phyloP scores from a whole-genome alignment of 53 echinoderm and acorn worm genomes.

The Luidia sarsii region DNA sequence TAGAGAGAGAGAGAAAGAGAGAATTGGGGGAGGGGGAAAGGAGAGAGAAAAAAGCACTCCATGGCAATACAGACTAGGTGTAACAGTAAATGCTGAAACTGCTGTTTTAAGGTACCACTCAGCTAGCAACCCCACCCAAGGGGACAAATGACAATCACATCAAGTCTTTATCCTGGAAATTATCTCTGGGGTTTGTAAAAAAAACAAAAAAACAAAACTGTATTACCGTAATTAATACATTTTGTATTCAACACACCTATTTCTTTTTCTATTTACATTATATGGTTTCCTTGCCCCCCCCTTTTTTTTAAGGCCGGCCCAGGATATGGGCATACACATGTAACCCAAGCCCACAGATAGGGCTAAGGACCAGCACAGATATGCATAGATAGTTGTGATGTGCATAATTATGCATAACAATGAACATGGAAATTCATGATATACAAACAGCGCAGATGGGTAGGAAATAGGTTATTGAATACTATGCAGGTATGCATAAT shows the following conservation, averaged over 20 bases:
- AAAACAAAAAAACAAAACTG: no score
- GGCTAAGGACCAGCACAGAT: constrained; percentile 29
- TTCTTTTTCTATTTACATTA: background rate
- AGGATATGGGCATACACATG: constrained; percentile 22
- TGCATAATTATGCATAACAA: constrained; percentile 57
- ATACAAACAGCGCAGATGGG: no score
- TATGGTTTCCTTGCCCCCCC: no score
- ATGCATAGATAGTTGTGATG: constrained; percentile 25
- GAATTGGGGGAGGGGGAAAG: no score
- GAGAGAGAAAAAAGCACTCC: constrained; percentile 17
- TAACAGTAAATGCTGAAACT: constrained; percentile 46
- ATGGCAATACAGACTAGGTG: constrained; percentile 21
- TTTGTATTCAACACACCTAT: constrained; percentile 53
- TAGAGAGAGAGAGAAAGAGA: no score
- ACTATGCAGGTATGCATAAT: constrained; percentile 11
- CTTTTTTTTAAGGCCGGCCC: constrained; percentile 25
- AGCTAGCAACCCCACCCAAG: constrained; percentile 4
- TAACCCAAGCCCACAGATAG: constrained; percentile 11
- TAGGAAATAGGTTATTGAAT: no score
- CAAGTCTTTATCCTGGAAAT: constrained; percentile 24
- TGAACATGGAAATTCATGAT: background rate
- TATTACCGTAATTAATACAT: constrained; percentile 43
- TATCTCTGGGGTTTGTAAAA: constrained; percentile 28
- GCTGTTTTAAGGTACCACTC: constrained; percentile 53
- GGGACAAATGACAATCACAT: constrained; percentile 31